These are phyloP conservation scores for Eonycteris spelaea DNA, from an alignment of 2,113 vertebrate species.

Conservation along the genomic window DNA sequence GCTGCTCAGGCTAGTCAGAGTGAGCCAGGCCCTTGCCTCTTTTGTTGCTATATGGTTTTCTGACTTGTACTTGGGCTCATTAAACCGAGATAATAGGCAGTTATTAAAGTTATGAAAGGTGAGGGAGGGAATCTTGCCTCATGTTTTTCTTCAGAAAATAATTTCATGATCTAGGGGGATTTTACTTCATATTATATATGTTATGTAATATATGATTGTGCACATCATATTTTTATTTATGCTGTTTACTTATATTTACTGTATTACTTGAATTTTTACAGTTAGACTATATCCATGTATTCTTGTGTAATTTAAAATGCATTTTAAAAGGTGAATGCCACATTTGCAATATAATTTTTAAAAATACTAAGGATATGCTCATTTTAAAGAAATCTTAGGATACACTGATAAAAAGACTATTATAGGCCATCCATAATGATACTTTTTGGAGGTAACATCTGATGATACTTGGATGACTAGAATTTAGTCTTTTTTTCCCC, in stretches of 20 bases:
- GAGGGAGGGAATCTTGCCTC: not conserved
- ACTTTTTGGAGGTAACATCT: not conserved
- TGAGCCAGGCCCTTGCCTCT: not conserved
- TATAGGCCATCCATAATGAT: not conserved
- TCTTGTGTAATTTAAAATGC: not conserved
- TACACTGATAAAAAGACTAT: not conserved
- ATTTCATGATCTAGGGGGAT: not conserved
- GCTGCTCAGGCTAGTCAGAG: not conserved
- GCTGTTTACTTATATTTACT: not conserved
- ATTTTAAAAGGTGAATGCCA: not conserved
- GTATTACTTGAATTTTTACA: not conserved
- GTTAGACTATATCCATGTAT: not conserved
- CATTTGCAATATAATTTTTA: not conserved
- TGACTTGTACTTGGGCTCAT: not conserved
- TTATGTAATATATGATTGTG: too few species aligned
- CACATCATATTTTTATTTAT: not conserved
- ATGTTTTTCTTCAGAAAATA: not conserved
- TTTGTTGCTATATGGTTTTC: not conserved
- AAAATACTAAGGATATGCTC: not conserved
- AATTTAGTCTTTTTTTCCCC: not conserved
- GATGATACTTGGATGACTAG: not conserved
- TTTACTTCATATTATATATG: constrained; percentile 4
- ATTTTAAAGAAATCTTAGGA: not conserved
- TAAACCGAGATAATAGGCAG: not conserved
- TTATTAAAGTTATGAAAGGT: not conserved